phyloP scores from a whole-genome alignment of 2,113 vertebrate genomes.

The Strix uralensis region DNA sequence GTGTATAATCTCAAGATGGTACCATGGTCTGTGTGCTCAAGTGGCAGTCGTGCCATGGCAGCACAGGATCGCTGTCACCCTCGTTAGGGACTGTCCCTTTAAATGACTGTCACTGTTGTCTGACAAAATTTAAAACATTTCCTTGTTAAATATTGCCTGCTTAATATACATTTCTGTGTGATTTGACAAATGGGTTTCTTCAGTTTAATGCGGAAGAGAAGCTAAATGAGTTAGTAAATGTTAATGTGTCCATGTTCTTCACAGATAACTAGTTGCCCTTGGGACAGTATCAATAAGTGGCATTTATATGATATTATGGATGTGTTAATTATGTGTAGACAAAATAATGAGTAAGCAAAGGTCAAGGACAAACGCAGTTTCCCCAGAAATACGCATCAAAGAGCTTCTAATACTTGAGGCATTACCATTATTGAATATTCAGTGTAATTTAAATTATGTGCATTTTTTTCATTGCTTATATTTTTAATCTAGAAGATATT shows the following conservation, averaged over 20 bases:
- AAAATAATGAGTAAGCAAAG: constrained; percentile 63
- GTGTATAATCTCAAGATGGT: not conserved
- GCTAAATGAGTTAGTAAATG: constrained; percentile 66
- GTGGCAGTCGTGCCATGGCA: fast-evolving
- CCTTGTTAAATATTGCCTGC: not conserved
- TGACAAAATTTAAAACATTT: not conserved
- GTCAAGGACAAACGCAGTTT: constrained; percentile 57
- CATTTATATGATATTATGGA: constrained; percentile 55
- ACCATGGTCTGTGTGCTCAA: not conserved
- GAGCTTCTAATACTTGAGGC: constrained; percentile 6
- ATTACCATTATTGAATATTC: constrained; percentile 57
- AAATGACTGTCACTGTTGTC: not conserved
- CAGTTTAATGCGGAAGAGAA: not conserved
- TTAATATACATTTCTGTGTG: constrained; percentile 9
- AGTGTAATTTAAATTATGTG: constrained; percentile 8
- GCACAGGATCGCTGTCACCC: fast-evolving
- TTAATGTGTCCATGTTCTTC: constrained; percentile 47
- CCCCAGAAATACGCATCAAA: constrained; percentile 27
- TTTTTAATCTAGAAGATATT: not conserved
- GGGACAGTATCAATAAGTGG: constrained; percentile 54
- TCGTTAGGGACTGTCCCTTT: not conserved
- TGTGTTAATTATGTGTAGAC: constrained; percentile 61
- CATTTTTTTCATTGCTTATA: not conserved
- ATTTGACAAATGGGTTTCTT: constrained; percentile 44
- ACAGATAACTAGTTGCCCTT: constrained; percentile 43